phyloP scores from a whole-genome alignment of 2,113 vertebrate genomes.

The Anolis carolinensis region DNA sequence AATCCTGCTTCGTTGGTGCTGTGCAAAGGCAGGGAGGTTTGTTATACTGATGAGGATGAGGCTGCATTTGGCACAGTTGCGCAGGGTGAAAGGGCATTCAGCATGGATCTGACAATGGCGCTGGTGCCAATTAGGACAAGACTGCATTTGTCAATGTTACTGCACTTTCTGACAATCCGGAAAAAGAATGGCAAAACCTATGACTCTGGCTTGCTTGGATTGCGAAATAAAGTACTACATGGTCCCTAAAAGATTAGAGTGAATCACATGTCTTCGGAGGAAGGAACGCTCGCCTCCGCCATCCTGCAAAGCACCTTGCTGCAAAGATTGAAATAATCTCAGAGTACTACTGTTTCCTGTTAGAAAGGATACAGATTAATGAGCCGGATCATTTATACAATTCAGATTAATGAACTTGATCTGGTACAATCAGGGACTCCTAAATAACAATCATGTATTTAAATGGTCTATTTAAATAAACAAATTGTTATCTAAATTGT shows the following conservation, averaged over 20 bases:
- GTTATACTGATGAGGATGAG: not conserved
- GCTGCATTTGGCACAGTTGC: not conserved
- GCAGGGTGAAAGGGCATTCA: not conserved
- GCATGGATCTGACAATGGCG: not conserved
- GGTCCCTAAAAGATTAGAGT: not conserved
- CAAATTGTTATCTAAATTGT: too few relatives aligned
- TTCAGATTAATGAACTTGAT: not conserved
- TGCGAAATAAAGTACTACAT: not conserved
- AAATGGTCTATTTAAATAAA: too few relatives aligned
- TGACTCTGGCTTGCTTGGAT: not conserved
- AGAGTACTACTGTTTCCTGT: not conserved
- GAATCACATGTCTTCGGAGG: not conserved
- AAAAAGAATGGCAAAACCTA: not conserved
- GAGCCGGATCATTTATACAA: too few relatives aligned
- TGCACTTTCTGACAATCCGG: not conserved
- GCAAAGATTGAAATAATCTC: not conserved
- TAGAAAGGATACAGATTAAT: not conserved
- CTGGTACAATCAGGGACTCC: not conserved
- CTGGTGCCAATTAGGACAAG: slow-evolving; percentile 3
- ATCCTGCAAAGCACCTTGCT: not conserved
- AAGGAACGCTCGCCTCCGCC: too few relatives aligned
- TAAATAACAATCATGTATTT: not conserved
- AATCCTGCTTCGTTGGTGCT: not conserved
- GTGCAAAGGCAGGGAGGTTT: not conserved
- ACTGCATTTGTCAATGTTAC: slow-evolving; percentile 19